Conservation (phyloP, 1,140 invertebrate species). For the Ptiloglossa arizonensis region DNA sequence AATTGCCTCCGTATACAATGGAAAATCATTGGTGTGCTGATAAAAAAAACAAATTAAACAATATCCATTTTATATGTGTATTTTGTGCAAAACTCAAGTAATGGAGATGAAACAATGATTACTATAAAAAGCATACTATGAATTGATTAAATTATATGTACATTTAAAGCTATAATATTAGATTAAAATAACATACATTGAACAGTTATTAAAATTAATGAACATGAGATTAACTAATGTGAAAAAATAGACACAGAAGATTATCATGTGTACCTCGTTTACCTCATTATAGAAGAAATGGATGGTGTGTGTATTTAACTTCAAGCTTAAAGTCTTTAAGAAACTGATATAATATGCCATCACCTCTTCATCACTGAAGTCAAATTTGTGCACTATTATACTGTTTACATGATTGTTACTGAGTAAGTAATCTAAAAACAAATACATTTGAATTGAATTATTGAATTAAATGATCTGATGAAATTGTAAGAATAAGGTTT, state of each 20-base stretch:
- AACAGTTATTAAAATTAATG: slow-evolving; percentile 45
- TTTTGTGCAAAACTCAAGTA: slow-evolving; percentile 26
- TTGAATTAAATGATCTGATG: background rate
- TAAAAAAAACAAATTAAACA: slow-evolving; percentile 73
- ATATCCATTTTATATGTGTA: slow-evolving; percentile 22
- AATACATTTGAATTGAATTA: slow-evolving; percentile 23
- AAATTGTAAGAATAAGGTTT: background rate
- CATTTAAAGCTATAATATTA: slow-evolving; percentile 3
- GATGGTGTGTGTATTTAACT: slow-evolving; percentile 99
- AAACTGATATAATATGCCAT: slow-evolving; percentile 99
- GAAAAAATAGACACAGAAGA: slow-evolving; percentile 54
- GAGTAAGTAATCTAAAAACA: slow-evolving; percentile 96
- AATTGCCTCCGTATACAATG: slow-evolving; percentile 98
- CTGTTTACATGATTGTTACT: slow-evolving; percentile 99
- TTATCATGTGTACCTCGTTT: slow-evolving; percentile 79
- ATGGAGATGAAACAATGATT: slow-evolving; percentile 5
- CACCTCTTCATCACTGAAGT: slow-evolving; percentile 99
- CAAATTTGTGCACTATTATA: slow-evolving; percentile 99
- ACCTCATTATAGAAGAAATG: slow-evolving; percentile 99
- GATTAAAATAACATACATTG: slow-evolving; percentile 10
- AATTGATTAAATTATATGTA: slow-evolving; percentile 9
- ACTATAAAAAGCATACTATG: slow-evolving; percentile 5
- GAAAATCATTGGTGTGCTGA: slow-evolving; percentile 99
- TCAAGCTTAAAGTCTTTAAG: slow-evolving; percentile 98
- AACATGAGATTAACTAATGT: slow-evolving; percentile 31